phyloP scores from a whole-genome alignment of 2,797 vertebrate species.

The Coilia nasus region DNA sequence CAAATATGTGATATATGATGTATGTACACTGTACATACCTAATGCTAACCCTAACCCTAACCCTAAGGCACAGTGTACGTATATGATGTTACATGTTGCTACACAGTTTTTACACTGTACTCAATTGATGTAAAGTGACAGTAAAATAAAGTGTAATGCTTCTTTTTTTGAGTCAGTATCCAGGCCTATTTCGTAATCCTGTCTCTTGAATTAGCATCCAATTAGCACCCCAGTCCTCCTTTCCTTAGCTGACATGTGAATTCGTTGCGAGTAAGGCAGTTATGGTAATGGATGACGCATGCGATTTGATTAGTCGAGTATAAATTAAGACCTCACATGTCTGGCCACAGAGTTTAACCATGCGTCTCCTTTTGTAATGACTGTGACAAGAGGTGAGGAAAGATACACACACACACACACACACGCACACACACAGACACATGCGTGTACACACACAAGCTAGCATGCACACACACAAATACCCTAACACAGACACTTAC shows the following conservation, averaged over 20 bases:
- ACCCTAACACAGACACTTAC: no score
- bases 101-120: no score
- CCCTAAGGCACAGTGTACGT: no score
- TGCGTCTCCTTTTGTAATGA: constrained; percentile 9
- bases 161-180: background rate
- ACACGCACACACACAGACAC: no score
- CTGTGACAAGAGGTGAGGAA: background rate
- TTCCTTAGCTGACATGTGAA: background rate
- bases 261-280: background rate
- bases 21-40: no score
- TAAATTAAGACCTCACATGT: constrained; percentile 8
- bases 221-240: constrained; percentile 1
- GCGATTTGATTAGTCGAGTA: background rate
- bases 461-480: background rate
- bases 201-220: background rate
- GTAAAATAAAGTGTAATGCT: no score
- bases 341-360: background rate
- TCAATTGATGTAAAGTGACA: no score
- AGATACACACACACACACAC: no score
- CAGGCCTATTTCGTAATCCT: background rate
- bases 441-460: background rate
- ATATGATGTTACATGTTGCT: no score
- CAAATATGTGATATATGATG: no score
- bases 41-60: no score
- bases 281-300: background rate